Evolutionary conservation across 1,140 invertebrate genomes (phyloP).

Genomic region (Orussus abietinus): DNA sequence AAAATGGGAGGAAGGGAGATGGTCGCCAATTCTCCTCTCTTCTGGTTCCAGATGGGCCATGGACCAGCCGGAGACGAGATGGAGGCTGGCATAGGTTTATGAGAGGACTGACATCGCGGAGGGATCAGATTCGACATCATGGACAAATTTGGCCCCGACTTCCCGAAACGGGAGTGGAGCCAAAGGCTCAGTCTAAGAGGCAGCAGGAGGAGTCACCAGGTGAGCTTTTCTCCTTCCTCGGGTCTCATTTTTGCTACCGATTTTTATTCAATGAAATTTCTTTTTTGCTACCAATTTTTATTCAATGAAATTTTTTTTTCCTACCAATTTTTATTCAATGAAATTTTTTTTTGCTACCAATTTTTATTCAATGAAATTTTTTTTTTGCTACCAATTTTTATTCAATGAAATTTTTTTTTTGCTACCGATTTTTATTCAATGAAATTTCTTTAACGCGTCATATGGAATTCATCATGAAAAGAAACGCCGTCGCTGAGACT

Average conservation of each 20-base stretch:
- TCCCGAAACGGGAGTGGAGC: slow-evolving; percentile 54
- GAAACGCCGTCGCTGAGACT: no score
- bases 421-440: no score
- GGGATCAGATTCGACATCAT: slow-evolving; percentile 8
- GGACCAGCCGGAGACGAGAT: background rate
- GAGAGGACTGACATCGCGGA: background rate
- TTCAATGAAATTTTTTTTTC: slow-evolving; percentile 31
- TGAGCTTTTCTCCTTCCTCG: slow-evolving; percentile 6
- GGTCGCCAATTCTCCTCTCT: background rate
- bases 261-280: background rate
- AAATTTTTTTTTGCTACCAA: background rate
- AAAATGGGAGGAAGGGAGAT: slow-evolving; percentile 11
- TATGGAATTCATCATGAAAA: no score
- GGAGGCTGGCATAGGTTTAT: slow-evolving; percentile 3
- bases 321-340: background rate
- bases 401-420: no score
- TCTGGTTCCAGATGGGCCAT: background rate
- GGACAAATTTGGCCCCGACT: slow-evolving; percentile 40
- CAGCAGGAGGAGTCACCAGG: slow-evolving; percentile 45
- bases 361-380: slow-evolving; percentile 4
- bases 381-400: no score
- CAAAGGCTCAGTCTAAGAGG: slow-evolving; percentile 54
- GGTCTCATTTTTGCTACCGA: no score
- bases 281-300: background rate
- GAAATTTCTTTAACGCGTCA: no score